Evolutionary conservation across 2,797 vertebrate species (phyloP), one percentile per base, ranked within the genome.

Genomic region (Poecilia velifera): DNA sequence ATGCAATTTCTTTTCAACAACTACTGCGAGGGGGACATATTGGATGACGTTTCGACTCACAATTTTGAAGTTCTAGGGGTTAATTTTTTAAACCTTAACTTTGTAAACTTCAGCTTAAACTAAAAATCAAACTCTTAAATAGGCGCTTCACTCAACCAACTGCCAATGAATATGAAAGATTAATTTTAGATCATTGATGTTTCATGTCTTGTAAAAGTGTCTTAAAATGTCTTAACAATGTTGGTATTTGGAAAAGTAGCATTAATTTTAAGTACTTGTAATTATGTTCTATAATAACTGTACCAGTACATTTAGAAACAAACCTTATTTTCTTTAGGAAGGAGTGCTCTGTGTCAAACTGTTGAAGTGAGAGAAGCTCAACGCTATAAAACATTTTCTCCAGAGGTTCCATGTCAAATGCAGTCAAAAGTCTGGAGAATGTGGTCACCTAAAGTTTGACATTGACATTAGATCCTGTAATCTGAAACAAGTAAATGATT

Each of bases 331-430:
- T 94, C 91, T 96, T 98, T 76, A 99, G 93, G 89, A 98, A 99
- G 0, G 98, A 97, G 73, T 96, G 93, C 78, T 99, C 98, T 0
- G 97, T 99, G 92, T 99, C 98, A 91, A 99, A 99, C 91, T 98
- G 97, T 82, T 98, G 97, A 74, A 99, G 95, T 0, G 96, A 97
- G 31, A 98, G 94, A 76, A 99, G 88, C 34, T 94, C 94, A 49
- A 95, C 92, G 46, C 82, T 93, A 0, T 87, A 77, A 6, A 92
- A 86, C 75, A 74, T 72, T n/a, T 86, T 91, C 41, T 93, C 90
- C 72, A 99, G 82, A 62, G 82, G 89, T 2, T 94, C 92, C 57
- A 94, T 78, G 14, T 99, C 98, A 0, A 91, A 90, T 4, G 92
- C 91, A 6, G 97, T 99, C 74, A 99, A 93, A 77, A 99, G 97